phyloP scores from a whole-genome alignment of 2,888 invertebrate genomes.

The Leucophora obtusa region DNA sequence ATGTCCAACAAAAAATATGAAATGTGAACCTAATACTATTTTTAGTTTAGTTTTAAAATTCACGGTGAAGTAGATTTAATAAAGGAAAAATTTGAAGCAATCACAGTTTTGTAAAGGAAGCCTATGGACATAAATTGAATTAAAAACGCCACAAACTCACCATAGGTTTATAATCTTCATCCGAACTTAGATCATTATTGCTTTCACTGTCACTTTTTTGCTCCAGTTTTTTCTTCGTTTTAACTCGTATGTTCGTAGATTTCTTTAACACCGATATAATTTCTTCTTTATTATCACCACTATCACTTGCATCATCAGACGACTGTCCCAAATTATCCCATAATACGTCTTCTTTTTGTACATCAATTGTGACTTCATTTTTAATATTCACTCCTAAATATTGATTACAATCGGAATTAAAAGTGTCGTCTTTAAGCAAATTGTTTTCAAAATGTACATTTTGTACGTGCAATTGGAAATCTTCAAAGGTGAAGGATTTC shows the following conservation, averaged over 20 bases:
- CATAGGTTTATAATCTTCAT: slow-evolving; percentile 55
- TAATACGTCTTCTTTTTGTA: slow-evolving; percentile 17
- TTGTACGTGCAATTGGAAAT: slow-evolving; percentile 72
- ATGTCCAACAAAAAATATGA: background rate
- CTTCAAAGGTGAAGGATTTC: slow-evolving; percentile 72
- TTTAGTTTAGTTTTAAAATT: no score
- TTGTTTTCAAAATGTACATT: slow-evolving; percentile 71
- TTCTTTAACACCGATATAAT: slow-evolving; percentile 65
- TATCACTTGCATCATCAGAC: slow-evolving; percentile 24
- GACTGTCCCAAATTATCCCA: slow-evolving; percentile 46
- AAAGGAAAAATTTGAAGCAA: no score
- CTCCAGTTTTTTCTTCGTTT: slow-evolving; percentile 23
- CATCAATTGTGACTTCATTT: slow-evolving; percentile 17
- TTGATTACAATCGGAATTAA: slow-evolving; percentile 32
- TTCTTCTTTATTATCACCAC: slow-evolving; percentile 32
- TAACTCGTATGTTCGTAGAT: slow-evolving; percentile 47
- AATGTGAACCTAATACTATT: background rate
- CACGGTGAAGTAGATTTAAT: no score
- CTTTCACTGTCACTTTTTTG: slow-evolving; percentile 47
- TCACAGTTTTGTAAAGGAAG: no score
- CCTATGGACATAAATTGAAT: no score
- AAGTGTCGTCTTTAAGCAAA: slow-evolving; percentile 52
- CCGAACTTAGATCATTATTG: slow-evolving; percentile 55
- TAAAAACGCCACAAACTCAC: slow-evolving; percentile 14
- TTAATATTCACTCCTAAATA: slow-evolving; percentile 54